Evolutionary conservation across 2,113 vertebrate species (phyloP).

Genomic region (Cichladusa arquata): DNA sequence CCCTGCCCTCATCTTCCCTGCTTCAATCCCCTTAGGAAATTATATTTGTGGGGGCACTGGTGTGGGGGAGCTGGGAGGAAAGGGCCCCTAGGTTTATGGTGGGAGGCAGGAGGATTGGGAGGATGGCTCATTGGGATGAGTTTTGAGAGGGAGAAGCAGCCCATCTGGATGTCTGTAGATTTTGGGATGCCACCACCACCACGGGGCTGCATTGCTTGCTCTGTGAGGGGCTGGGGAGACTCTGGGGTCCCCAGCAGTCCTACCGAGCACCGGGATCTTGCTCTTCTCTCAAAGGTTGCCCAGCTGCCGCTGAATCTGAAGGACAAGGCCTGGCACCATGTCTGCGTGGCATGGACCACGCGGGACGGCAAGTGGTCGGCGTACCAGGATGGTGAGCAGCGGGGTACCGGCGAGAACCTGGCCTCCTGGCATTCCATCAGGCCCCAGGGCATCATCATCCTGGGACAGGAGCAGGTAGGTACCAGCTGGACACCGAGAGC

Average conservation of each 20-base stretch:
- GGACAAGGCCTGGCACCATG: slow-evolving; percentile 88
- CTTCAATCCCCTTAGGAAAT: background rate
- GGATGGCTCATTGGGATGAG: accelerated
- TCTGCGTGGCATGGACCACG: slow-evolving; percentile 93
- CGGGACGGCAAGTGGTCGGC: slow-evolving; percentile 91
- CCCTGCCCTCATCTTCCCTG: background rate
- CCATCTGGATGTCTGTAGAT: background rate
- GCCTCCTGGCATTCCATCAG: slow-evolving; percentile 96
- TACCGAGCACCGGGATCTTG: accelerated
- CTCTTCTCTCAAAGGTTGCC: slow-evolving; percentile 76
- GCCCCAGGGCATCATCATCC: slow-evolving; percentile 88
- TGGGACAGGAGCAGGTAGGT: slow-evolving; percentile 95
- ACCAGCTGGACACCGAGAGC: accelerated
- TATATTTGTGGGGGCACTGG: background rate
- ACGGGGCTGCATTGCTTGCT: accelerated
- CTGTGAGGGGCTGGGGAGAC: accelerated
- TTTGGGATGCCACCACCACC: accelerated
- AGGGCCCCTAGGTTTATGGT: background rate
- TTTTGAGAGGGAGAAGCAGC: background rate
- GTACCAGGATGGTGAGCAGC: slow-evolving; percentile 85
- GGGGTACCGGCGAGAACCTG: slow-evolving; percentile 86
- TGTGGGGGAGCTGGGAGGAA: background rate
- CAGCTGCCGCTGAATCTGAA: slow-evolving; percentile 88
- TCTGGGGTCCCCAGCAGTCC: background rate
- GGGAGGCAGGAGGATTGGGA: background rate